Base-by-base conservation (phyloP, 2,888 invertebrate genomes). In the Acanthoscelides obtectus region DNA sequence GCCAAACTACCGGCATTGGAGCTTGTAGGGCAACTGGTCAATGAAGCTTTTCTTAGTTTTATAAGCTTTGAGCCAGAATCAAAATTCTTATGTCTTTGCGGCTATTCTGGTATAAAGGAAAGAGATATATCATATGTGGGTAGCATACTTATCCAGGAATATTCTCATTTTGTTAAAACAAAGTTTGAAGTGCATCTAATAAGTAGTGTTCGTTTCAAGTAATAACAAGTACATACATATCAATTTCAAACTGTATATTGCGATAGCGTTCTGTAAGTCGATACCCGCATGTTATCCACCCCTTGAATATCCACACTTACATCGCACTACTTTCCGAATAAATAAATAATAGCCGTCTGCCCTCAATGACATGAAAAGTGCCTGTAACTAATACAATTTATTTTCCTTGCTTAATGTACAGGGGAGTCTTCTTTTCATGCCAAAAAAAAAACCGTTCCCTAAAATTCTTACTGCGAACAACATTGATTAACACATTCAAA, bases 281-380 rank as follows among this genome's bases (percentile, higher is more conserved):
- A 45, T 45, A 45, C 45, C 45, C 45, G 17, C 45, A 45, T 45
- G 17, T 45, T 45, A 6, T 45, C 45, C 45, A 45, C 45, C 45
- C 45, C 45, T 45, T 45, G 45, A 45, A 45, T 45, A 45, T 45
- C 45, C 1, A 4, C 45, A 6, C 6, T 1, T 45, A 45, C 45
- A 45, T 12, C 12, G 17, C 45, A 45, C 45, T 45, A 45, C 45
- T 45, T 45, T 12, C 17, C 45, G 17, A 45, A 6, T 45, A 45
- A 45, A 45, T 45, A 45, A 45, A 45, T 45, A 45, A 45, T 12
- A 12, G 3, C 3, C 1, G 1, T 12, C 45, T 45, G 45, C 69
- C 72, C 69, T 69, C 72, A 75, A 72, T 74, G 76, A 72, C 72
- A 70, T 64, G 74, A 73, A 65, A 75, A 45, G 45, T 45, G 45